Evolutionary conservation across 2,113 vertebrate species (phyloP).

Genomic region (sheep (Ovis aries)): ARS-UI_Ramb_v3.0 NC_056065.1:39918001-39918500

Average conservation of each 20-base stretch:
- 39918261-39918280: background rate
- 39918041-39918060: background rate
- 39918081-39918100: background rate
- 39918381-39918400: background rate
- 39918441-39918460: background rate
- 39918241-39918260: background rate
- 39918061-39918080: background rate
- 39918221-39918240: background rate
- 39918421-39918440: background rate
- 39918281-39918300: background rate
- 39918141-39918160: background rate
- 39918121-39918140: background rate
- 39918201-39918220: background rate
- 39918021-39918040: background rate
- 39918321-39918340: background rate
- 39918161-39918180: background rate
- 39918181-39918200: background rate
- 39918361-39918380: background rate
- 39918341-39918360: background rate
- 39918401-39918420: background rate
- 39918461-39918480: background rate
- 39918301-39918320: background rate
- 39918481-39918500: background rate
- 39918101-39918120: accelerated
- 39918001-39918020: background rate